phyloP scores from a whole-genome alignment of 2,888 invertebrate species.

The Blera fallax region DNA sequence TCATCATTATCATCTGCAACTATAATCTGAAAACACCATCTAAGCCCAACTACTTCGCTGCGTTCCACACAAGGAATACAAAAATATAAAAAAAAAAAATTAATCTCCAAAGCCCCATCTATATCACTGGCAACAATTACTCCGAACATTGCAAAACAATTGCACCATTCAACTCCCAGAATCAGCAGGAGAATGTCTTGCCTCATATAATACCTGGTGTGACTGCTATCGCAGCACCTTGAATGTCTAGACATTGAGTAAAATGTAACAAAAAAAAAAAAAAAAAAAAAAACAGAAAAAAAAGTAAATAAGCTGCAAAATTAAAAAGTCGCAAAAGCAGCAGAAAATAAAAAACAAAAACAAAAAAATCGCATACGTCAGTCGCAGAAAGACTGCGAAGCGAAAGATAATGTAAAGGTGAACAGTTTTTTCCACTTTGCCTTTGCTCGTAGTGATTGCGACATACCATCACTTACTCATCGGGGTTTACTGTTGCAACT shows the following conservation, averaged over 20 bases:
- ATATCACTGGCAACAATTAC: slow-evolving; percentile 14
- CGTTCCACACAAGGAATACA: not conserved
- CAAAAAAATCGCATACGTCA: slow-evolving; percentile 22
- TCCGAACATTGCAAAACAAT: slow-evolving; percentile 39
- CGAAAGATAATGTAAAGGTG: slow-evolving; percentile 38
- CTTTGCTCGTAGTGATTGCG: slow-evolving; percentile 28
- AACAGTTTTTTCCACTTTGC: slow-evolving; percentile 9
- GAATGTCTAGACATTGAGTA: slow-evolving; percentile 65
- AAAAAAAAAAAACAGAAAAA: too few relatives aligned
- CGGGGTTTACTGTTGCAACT: slow-evolving; percentile 5
- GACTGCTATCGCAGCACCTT: slow-evolving; percentile 67
- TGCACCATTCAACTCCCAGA: not conserved
- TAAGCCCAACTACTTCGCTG: not conserved
- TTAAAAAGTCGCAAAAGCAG: slow-evolving; percentile 42
- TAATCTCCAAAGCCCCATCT: not conserved
- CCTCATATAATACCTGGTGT: slow-evolving; percentile 24
- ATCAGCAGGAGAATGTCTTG: slow-evolving; percentile 29
- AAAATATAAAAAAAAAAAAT: not conserved
- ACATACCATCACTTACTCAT: slow-evolving; percentile 15
- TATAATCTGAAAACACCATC: not conserved
- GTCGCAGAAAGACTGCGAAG: slow-evolving; percentile 15
- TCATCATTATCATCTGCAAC: not conserved
- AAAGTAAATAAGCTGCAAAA: slow-evolving; percentile 46
- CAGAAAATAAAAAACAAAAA: not conserved
- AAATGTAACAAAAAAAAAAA: slow-evolving; percentile 33